phyloP scores from a whole-genome alignment of 64 coral and sea anemone species.

The Hydrozoanthus tunicans region DNA sequence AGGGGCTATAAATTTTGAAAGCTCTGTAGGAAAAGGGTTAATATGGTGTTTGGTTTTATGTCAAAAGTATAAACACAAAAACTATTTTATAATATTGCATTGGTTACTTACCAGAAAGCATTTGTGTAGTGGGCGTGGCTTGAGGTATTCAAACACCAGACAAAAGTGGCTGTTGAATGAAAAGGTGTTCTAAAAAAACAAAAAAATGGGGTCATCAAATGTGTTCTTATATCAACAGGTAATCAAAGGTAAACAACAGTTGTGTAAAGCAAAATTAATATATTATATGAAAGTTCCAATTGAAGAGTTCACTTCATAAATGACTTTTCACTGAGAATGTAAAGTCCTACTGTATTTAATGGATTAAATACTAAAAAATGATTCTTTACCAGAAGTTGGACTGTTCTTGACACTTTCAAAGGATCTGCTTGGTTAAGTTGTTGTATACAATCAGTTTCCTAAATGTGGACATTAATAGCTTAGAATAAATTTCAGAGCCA shows the following conservation, averaged over 20 bases:
- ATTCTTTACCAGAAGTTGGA: constrained; percentile 68
- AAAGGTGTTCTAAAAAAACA: constrained; percentile 76
- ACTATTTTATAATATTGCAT: not conserved
- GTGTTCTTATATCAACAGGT: not conserved
- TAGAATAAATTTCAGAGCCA: not conserved
- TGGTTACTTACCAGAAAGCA: constrained; percentile 77
- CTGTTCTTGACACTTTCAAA: constrained; percentile 72
- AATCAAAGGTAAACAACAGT: not conserved
- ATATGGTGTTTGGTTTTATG: not conserved
- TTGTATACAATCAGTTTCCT: constrained; percentile 77
- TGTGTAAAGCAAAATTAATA: too few relatives aligned
- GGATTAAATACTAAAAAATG: not conserved
- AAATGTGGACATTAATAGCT: not conserved
- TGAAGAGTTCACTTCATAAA: too few relatives aligned
- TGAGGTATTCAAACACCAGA: constrained; percentile 83
- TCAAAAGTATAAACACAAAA: not conserved
- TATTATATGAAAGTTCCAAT: too few relatives aligned
- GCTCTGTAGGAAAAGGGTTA: not conserved
- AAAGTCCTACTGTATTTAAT: not conserved
- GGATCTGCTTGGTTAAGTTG: constrained; percentile 81
- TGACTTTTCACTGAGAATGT: too few relatives aligned
- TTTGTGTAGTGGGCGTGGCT: constrained; percentile 65
- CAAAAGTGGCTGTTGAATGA: constrained; percentile 73
- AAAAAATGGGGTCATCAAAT: constrained; percentile 6
- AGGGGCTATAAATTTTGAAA: too few relatives aligned